Base-by-base conservation (phyloP, 1,140 invertebrate genomes). In the Dinothrombium tinctorium region DNA sequence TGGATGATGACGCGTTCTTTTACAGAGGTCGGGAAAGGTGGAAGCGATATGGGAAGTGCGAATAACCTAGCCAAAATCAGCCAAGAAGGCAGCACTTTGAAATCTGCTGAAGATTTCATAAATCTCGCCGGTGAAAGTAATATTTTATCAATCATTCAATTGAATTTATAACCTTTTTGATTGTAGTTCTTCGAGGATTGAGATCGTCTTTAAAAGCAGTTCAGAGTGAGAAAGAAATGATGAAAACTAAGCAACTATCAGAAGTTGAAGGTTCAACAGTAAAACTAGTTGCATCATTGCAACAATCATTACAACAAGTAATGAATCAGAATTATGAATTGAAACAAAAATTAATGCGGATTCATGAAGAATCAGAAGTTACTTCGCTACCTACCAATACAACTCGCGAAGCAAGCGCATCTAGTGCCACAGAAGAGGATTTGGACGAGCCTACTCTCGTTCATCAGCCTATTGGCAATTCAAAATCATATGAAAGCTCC, bases 281-380 rank as follows among this genome's bases (percentile, higher is more conserved):
- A n/a, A n/a, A n/a, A n/a, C n/a, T n/a, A n/a, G n/a, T n/a, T 28
- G 43, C 40, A 17, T 21, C 15, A 8, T 14, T 41, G 17, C 32
- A 26, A 31, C 20, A 19, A 22, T 40, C 37, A 12, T 19, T 38
- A 23, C 43, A 44, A 7, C 38, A 59, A 50, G 68, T 71, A 7
- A 51, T 76, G 25, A 68, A 74, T 41, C 74, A 77, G 59, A 80
- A 80, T 60, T 56, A 65, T 54, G 75, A 77, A 52, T 55, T 78
- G 44, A 66, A 68, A 43, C 59, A 62, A 29, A 59, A 71, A 25
- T 61, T 80, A 36, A 59, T 65, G 37, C 63, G 66, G 44, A 76
- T 80, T 46, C 72, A 76, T 47, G 51, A 52, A 23, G 61, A 63
- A 22, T 56, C 61, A 21, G 47, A 54, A 35, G 43, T 60, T 8